A percentile compares a stretch with the other conserved stretches of the same genome.
phyloP scores from a whole-genome alignment of 1,140 invertebrate species.

The Ceratosolen solmsi region DNA sequence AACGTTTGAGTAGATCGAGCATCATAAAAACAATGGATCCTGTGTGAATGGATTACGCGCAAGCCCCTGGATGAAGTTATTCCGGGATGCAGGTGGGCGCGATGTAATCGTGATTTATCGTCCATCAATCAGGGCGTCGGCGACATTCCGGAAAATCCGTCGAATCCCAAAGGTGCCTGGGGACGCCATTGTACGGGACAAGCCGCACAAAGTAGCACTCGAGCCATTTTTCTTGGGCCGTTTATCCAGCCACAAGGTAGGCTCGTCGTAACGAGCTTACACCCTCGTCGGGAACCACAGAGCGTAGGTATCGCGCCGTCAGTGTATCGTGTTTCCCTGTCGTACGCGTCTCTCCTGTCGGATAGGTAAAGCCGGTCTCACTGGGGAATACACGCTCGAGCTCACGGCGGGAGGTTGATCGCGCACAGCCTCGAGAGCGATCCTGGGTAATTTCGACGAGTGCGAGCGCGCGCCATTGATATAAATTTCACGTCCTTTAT shows the following conservation, averaged over 20 bases:
- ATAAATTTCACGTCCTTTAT: background rate
- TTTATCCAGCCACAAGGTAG: background rate
- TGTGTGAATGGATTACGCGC: background rate
- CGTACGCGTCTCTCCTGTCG: background rate
- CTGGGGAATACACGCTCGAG: background rate
- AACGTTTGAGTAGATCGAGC: background rate
- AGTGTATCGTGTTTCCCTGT: background rate
- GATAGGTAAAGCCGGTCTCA: background rate
- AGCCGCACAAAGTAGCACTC: background rate
- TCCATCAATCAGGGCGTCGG: background rate
- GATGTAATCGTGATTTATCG: background rate
- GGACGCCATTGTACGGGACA: background rate
- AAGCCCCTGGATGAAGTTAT: background rate
- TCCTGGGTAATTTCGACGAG: background rate
- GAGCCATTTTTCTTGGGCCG: background rate
- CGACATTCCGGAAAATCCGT: conserved; percentile 3
- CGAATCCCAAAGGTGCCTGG: background rate
- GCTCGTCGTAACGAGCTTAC: background rate
- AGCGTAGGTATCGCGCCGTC: background rate
- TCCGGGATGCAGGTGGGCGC: background rate
- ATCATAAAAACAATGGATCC: background rate
- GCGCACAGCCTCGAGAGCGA: background rate
- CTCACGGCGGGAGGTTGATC: conserved; percentile 11
- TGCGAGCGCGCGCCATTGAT: background rate
- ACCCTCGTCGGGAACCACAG: background rate